A percentile compares a stretch with the other conserved stretches of the same genome.
phyloP scores from a whole-genome alignment of 2,888 invertebrate species.

The Agrochola circellaris region DNA sequence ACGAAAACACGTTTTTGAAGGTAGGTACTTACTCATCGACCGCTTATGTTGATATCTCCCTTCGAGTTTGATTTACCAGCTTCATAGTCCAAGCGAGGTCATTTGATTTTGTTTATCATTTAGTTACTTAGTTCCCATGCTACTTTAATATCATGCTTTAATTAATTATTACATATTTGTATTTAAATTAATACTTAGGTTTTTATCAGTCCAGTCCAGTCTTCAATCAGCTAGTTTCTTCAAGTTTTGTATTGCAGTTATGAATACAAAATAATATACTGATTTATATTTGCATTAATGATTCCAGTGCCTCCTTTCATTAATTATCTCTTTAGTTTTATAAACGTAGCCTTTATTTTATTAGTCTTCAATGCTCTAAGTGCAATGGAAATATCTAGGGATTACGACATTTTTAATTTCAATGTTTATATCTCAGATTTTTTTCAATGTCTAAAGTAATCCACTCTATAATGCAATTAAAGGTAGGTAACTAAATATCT shows the following conservation, averaged over 20 bases:
- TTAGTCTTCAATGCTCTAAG: neutral
- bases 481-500: neutral
- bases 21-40: conserved; percentile 42
- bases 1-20: neutral
- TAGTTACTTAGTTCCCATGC: neutral
- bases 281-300: conserved; percentile 22
- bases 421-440: conserved; percentile 1
- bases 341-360: neutral
- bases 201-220: conserved; percentile 33
- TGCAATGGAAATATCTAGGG: neutral
- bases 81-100: neutral
- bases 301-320: neutral
- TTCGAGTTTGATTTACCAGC: neutral
- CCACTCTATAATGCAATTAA: neutral
- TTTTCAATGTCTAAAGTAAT: neutral
- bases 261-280: conserved; percentile 6
- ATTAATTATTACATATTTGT: conserved; percentile 21
- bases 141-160: conserved; percentile 10
- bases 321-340: conserved; percentile 8
- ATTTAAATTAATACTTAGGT: conserved; percentile 44
- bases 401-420: neutral
- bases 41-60: neutral
- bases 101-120: conserved; percentile 28
- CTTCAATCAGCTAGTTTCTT: conserved; percentile 28
- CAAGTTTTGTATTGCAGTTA: conserved; percentile 24